Evolutionary conservation across 2,888 invertebrate species (phyloP).

Genomic region (Drosophila pseudotalamancana): DNA sequence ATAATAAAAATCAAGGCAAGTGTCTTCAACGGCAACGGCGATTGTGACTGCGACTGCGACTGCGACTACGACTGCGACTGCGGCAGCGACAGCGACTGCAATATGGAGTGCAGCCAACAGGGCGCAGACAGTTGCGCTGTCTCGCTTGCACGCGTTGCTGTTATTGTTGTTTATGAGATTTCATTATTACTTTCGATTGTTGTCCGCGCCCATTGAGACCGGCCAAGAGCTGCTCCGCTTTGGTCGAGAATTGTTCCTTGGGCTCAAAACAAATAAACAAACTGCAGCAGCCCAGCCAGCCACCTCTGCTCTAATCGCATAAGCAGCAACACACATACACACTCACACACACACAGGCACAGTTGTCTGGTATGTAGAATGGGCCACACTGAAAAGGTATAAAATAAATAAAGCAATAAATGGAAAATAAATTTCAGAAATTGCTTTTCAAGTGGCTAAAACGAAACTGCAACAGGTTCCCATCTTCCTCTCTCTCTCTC

Average conservation of each 20-base stretch:
- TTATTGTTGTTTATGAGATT: conserved; percentile 65
- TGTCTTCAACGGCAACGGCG: conserved; percentile 52
- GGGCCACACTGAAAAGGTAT: conserved; percentile 54
- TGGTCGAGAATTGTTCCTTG: conserved; percentile 40
- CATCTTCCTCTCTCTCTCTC: background rate
- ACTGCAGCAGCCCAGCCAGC: conserved; percentile 26
- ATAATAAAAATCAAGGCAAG: conserved; percentile 79
- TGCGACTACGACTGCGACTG: conserved; percentile 4
- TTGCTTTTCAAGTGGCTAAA: conserved; percentile 71
- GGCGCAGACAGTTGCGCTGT: conserved; percentile 7
- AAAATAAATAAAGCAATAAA: conserved; percentile 75
- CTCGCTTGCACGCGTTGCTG: conserved; percentile 9
- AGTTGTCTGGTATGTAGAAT: conserved; percentile 28
- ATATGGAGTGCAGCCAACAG: conserved; percentile 29
- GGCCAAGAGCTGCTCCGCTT: conserved; percentile 35
- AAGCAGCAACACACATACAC: conserved; percentile 57
- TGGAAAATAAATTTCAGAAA: conserved; percentile 73
- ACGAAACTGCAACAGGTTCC: conserved; percentile 57
- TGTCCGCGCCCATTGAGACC: conserved; percentile 62
- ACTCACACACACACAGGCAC: background rate
- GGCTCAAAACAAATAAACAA: conserved; percentile 71
- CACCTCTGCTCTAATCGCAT: conserved; percentile 63
- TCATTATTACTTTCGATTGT: conserved; percentile 79
- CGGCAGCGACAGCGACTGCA: conserved; percentile 1
- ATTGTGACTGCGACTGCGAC: conserved; percentile 5